Percentiles rank a stretch among this genome's conserved stretches.
Conservation (phyloP, 2,888 invertebrate species). For the Sicus ferrugineus region DNA sequence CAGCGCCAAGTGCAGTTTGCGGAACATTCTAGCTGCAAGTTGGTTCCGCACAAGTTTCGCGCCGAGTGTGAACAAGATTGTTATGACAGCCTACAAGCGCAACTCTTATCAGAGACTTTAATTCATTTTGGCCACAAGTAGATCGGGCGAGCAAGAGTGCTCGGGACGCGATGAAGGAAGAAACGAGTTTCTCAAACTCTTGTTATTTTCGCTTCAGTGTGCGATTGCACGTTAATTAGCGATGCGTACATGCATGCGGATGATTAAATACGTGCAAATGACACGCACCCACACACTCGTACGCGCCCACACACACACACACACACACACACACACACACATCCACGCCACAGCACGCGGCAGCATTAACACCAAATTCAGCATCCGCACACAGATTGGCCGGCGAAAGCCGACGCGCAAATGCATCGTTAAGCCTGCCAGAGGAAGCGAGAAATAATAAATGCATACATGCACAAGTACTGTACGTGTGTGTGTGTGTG, state of each 20-base stretch:
- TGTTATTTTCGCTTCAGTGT: too few species aligned
- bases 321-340: neutral
- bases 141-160: too few species aligned
- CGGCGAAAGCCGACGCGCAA: too few species aligned
- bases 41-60: constrained; percentile 25
- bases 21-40: constrained; percentile 15
- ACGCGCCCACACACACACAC: neutral
- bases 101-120: neutral
- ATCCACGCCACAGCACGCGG: too few species aligned
- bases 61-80: constrained; percentile 39
- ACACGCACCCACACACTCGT: neutral
- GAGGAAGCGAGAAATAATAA: neutral
- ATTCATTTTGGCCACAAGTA: neutral
- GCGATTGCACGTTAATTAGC: neutral
- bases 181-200: too few species aligned
- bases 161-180: neutral
- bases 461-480: neutral
- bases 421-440: too few species aligned
- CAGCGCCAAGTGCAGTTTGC: constrained; percentile 2
- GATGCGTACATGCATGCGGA: neutral
- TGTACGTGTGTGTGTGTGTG: neutral
- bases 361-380: too few species aligned
- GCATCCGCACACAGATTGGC: too few species aligned
- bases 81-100: constrained; percentile 35
- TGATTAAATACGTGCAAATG: neutral